A percentile compares a stretch with the other conserved stretches of the same genome.
Evolutionary conservation across 2,888 invertebrate species (phyloP).

Genomic region (Dugesia japonica): DNA sequence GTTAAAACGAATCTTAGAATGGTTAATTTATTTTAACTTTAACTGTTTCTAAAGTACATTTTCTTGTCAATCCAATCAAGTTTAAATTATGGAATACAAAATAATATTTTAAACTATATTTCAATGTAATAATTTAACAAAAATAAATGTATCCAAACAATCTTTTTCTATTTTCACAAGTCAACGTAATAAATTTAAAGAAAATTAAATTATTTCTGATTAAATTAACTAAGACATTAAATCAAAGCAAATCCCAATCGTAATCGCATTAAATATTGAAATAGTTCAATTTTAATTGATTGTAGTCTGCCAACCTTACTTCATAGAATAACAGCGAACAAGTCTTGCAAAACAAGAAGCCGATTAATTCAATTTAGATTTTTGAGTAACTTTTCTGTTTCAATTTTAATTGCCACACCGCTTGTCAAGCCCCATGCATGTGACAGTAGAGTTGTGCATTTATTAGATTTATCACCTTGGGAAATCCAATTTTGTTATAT

Average conservation of each 20-base stretch:
- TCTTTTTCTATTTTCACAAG: background rate
- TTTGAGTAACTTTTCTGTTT: constrained; percentile 20
- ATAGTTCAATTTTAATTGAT: constrained; percentile 20
- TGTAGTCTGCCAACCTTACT: constrained; percentile 20
- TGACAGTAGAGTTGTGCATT: constrained; percentile 20
- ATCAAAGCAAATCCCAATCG: constrained; percentile 20
- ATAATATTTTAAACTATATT: background rate
- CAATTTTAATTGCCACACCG: constrained; percentile 20
- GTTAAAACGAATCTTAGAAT: too few relatives aligned
- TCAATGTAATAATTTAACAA: background rate
- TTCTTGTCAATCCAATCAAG: background rate
- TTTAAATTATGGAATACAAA: background rate
- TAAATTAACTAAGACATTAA: constrained; percentile 20
- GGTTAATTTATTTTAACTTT: too few relatives aligned
- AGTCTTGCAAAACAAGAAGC: constrained; percentile 13
- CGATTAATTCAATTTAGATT: constrained; percentile 14
- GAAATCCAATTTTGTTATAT: constrained; percentile 4
- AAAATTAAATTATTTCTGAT: constrained; percentile 20
- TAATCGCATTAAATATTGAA: constrained; percentile 20
- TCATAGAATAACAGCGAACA: background rate
- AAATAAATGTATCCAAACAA: background rate
- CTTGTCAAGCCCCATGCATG: constrained; percentile 12
- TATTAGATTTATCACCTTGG: constrained; percentile 20
- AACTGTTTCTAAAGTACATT: too few relatives aligned
- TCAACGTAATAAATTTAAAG: constrained; percentile 20